Conservation (phyloP, 1,140 invertebrate species). For the Drosophila serrata region DNA sequence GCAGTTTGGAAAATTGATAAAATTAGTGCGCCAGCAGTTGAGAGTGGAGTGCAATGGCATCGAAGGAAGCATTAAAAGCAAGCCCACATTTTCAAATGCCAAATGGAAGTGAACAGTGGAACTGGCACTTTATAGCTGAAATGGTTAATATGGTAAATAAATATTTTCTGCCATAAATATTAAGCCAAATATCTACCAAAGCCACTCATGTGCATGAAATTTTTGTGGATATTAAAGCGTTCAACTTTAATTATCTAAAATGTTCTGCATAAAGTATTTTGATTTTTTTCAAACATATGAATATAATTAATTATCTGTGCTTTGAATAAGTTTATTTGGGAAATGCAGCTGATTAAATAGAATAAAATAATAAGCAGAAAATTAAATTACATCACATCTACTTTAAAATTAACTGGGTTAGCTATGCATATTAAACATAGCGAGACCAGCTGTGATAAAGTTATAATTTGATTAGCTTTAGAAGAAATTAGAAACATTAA, state of each 20-base stretch:
- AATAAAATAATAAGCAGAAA: neutral
- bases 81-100: conserved; percentile 16
- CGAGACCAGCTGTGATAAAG: neutral
- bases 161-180: neutral
- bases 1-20: conserved; percentile 64
- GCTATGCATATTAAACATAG: too few relatives aligned
- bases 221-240: neutral
- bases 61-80: conserved; percentile 25
- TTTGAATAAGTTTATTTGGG: neutral
- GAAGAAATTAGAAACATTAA: neutral
- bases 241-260: neutral
- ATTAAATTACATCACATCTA: neutral
- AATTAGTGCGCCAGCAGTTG: conserved; percentile 55
- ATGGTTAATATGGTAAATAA: neutral
- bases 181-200: too few relatives aligned
- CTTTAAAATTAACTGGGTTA: neutral
- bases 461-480: neutral
- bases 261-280: neutral
- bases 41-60: conserved; percentile 12
- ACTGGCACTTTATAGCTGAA: neutral
- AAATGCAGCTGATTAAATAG: neutral
- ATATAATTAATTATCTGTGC: conserved; percentile 1
- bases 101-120: conserved; percentile 28
- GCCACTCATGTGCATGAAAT: neutral
- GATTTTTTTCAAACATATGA: neutral